Evolutionary conservation across 2,888 invertebrate species (phyloP).

Genomic region (Pollenia angustigena): DNA sequence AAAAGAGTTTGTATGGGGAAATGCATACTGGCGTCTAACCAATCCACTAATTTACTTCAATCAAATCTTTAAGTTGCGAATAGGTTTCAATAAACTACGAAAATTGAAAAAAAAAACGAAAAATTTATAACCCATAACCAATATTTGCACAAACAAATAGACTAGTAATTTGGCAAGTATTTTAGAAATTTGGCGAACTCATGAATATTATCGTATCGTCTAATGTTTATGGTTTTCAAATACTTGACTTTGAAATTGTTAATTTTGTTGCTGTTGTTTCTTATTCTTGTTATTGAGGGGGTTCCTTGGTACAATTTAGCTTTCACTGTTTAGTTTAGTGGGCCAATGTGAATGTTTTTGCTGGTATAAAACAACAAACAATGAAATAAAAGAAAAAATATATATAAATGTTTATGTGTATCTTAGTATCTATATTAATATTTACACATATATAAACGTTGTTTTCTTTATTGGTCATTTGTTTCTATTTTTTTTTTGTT

Average conservation of each 20-base stretch:
- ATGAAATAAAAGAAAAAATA: background rate
- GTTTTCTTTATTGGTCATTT: conserved; percentile 61
- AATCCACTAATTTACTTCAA: too few species aligned
- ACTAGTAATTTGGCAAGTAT: conserved; percentile 66
- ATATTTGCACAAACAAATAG: conserved; percentile 29
- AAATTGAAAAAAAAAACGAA: background rate
- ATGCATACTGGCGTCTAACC: too few species aligned
- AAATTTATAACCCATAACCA: conserved; percentile 13
- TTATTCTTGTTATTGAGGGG: conserved; percentile 26
- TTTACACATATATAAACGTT: background rate
- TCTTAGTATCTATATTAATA: too few species aligned
- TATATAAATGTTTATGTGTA: background rate
- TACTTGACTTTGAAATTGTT: conserved; percentile 72
- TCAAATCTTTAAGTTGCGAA: too few species aligned
- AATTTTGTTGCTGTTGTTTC: conserved; percentile 18
- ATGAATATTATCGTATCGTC: conserved; percentile 41
- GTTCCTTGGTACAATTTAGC: conserved; percentile 18
- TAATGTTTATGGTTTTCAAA: conserved; percentile 60
- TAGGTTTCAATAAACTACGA: background rate
- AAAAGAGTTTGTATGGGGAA: too few species aligned
- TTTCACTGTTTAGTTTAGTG: conserved; percentile 66
- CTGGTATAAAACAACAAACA: conserved; percentile 15
- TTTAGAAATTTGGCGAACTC: conserved; percentile 61
- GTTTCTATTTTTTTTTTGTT: conserved; percentile 3
- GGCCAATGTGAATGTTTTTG: conserved; percentile 71